Conservation (phyloP, 2,797 vertebrate species). For the Meriones psammophilus region DNA sequence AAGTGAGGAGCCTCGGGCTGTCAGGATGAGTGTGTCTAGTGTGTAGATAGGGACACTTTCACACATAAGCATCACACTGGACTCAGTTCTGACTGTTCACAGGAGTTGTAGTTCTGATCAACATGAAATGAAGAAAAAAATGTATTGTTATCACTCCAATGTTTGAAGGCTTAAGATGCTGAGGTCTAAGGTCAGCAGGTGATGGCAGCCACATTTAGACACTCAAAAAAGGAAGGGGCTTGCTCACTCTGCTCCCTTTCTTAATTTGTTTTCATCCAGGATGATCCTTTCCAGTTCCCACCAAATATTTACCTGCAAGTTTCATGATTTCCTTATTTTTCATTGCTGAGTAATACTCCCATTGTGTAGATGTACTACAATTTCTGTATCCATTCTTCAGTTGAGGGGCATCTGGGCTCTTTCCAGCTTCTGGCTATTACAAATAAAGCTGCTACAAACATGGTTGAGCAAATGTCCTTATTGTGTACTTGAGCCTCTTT, state of each 20-base stretch:
- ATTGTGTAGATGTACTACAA: no score
- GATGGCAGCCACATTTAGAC: neutral
- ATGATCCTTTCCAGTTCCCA: no score
- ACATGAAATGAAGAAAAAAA: neutral
- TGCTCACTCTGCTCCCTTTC: neutral
- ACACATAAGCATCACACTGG: neutral
- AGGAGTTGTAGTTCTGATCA: neutral
- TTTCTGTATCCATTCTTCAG: no score
- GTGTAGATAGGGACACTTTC: neutral
- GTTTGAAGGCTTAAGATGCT: neutral
- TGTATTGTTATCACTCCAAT: neutral
- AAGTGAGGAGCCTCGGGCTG: neutral
- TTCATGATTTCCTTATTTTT: no score
- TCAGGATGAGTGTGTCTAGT: neutral
- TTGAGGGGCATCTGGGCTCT: no score
- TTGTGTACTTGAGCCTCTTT: no score
- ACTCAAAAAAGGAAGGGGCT: neutral
- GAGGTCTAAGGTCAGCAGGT: neutral
- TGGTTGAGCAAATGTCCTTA: no score
- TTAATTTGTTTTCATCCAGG: neutral
- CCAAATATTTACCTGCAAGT: no score
- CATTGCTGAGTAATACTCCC: no score
- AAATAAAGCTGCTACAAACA: no score
- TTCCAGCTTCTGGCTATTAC: no score
- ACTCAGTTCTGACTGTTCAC: neutral